Percentiles rank a stretch among this genome's conserved stretches.
These are phyloP conservation scores for Anser brachyrhynchus DNA, from an alignment of 2,113 vertebrate species.

Conservation along the genomic window DNA sequence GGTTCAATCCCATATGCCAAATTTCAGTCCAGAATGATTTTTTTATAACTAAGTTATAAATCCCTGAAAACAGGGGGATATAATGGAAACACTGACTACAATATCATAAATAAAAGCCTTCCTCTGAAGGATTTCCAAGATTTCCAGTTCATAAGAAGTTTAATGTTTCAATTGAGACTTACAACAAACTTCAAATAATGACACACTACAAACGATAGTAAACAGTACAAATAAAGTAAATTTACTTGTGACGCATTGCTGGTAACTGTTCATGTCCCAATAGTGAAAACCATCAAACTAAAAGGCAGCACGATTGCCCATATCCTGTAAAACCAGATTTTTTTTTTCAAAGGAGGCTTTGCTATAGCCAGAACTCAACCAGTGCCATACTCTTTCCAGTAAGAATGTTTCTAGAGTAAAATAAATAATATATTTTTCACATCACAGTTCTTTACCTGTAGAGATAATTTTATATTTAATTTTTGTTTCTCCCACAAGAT, in stretches of 20 bases:
- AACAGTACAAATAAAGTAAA: constrained; percentile 60
- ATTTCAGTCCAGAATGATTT: constrained; percentile 49
- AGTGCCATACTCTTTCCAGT: background rate
- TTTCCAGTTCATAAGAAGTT: constrained; percentile 76
- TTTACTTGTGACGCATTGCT: constrained; percentile 19
- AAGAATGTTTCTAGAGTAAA: constrained; percentile 34
- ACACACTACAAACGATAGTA: constrained; percentile 49
- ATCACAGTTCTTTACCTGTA: background rate
- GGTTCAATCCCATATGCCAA: constrained; percentile 16
- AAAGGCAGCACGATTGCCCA: constrained; percentile 12
- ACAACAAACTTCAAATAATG: constrained; percentile 65
- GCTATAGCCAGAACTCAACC: background rate
- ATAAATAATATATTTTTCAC: constrained; percentile 35
- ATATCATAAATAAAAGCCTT: constrained; percentile 72
- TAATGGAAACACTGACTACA: constrained; percentile 71
- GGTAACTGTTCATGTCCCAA: constrained; percentile 38
- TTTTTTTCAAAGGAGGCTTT: constrained; percentile 42
- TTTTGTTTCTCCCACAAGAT: constrained; percentile 11
- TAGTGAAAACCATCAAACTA: constrained; percentile 50
- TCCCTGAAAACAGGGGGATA: constrained; percentile 53
- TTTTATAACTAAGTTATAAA: constrained; percentile 72
- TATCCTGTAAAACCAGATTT: constrained; percentile 26
- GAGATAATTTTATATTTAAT: background rate
- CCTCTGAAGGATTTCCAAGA: constrained; percentile 74
- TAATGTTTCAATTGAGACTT: constrained; percentile 74